Conservation (phyloP, 2,797 vertebrate genomes). For the Sebastes miniatus region DNA sequence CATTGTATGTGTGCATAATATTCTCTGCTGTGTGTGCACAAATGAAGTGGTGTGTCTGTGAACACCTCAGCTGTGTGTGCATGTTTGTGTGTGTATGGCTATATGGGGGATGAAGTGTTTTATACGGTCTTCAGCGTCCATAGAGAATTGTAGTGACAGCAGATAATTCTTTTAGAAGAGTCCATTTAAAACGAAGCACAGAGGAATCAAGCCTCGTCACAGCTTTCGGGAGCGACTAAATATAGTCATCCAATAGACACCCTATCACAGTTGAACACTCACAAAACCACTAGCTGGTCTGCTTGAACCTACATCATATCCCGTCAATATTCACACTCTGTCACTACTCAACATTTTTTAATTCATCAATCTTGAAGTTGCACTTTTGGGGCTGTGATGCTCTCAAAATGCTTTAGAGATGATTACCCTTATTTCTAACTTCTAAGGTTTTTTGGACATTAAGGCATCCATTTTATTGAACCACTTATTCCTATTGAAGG, state of each 20-base stretch:
- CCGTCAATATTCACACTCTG: slow-evolving; percentile 47
- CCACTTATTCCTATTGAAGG: not conserved
- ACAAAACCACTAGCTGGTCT: slow-evolving; percentile 19
- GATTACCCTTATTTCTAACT: not conserved
- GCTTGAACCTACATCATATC: slow-evolving; percentile 22
- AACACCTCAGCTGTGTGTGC: not conserved
- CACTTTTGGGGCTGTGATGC: not conserved
- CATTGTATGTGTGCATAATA: not conserved
- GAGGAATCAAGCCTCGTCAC: slow-evolving; percentile 55
- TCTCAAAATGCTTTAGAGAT: not conserved
- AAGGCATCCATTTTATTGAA: not conserved
- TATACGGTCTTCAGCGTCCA: slow-evolving; percentile 61
- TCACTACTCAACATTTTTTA: slow-evolving; percentile 34
- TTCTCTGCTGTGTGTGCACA: not conserved
- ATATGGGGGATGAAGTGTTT: slow-evolving; percentile 33
- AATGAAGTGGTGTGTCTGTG: not conserved
- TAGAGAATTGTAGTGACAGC: slow-evolving; percentile 73
- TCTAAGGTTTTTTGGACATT: not conserved
- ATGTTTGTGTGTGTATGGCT: not conserved
- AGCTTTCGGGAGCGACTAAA: slow-evolving; percentile 48
- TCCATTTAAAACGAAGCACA: slow-evolving; percentile 63
- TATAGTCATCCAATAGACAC: slow-evolving; percentile 57
- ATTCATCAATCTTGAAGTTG: slow-evolving; percentile 41
- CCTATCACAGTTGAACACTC: slow-evolving; percentile 33
- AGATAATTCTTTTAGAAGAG: slow-evolving; percentile 72